These are phyloP conservation scores for Hydrolagus colliei DNA, from an alignment of 2,797 vertebrate species.

Conservation along the genomic window DNA sequence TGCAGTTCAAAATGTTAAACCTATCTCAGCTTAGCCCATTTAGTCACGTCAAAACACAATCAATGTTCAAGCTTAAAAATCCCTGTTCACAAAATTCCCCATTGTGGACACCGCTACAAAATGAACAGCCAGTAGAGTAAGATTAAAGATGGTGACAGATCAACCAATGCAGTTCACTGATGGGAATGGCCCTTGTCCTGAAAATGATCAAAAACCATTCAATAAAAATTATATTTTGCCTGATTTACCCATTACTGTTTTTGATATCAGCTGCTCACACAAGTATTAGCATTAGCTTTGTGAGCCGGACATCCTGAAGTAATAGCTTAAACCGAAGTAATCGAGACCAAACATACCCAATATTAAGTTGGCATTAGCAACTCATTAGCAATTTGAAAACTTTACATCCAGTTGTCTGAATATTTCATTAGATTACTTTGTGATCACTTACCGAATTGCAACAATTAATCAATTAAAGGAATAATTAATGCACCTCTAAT, in stretches of 20 bases:
- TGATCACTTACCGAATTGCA: not conserved
- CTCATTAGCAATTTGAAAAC: not conserved
- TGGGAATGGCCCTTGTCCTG: not conserved
- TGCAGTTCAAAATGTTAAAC: too few species aligned
- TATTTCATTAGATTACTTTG: not conserved
- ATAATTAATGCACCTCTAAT: constrained; percentile 42
- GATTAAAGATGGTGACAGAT: not conserved
- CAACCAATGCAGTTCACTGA: not conserved
- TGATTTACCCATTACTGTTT: not conserved
- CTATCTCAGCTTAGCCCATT: too few species aligned
- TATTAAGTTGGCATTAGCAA: too few species aligned
- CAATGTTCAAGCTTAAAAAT: not conserved
- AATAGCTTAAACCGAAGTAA: not conserved
- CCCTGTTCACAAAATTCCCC: not conserved
- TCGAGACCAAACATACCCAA: not conserved
- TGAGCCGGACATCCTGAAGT: constrained; percentile 6
- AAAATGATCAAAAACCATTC: constrained; percentile 7
- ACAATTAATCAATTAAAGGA: constrained; percentile 40
- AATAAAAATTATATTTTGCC: not conserved
- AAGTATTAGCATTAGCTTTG: not conserved
- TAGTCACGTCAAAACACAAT: too few species aligned
- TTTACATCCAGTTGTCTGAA: not conserved
- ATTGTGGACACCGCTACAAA: not conserved
- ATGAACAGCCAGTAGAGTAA: not conserved
- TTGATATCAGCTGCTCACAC: not conserved